Percentiles rank a stretch among this genome's conserved stretches.
phyloP scores from a whole-genome alignment of 1,140 invertebrate genomes.

The Sarcophaga peregrina region DNA sequence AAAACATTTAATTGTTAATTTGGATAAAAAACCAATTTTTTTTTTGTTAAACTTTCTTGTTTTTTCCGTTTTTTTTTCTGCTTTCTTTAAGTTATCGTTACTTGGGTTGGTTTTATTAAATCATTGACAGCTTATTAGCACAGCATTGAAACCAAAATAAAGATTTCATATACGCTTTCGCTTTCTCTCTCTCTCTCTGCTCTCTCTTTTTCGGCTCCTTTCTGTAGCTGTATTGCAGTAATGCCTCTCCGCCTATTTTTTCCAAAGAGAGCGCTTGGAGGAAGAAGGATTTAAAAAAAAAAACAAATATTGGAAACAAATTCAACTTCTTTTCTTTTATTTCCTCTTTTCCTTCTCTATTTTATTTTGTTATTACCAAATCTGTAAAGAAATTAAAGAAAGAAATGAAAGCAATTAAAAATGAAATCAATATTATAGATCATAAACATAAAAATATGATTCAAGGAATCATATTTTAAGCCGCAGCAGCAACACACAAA shows the following conservation, averaged over 20 bases:
- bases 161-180: background rate
- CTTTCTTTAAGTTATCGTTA: no score
- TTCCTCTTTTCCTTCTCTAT: no score
- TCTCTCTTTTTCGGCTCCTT: no score
- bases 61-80: background rate
- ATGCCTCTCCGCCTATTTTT: background rate
- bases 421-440: no score
- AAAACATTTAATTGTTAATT: conserved; percentile 1
- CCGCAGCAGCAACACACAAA: no score
- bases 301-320: background rate
- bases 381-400: conserved; percentile 5
- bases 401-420: background rate
- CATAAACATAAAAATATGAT: no score
- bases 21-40: no score
- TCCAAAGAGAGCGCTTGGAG: no score
- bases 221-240: background rate
- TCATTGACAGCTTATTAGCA: background rate
- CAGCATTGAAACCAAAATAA: background rate
- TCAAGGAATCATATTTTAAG: no score
- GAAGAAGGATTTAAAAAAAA: background rate
- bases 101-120: no score
- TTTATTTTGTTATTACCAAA: background rate
- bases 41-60: background rate
- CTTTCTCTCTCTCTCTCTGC: no score
- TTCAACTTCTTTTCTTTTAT: background rate